These are phyloP conservation scores for Cygnus atratus DNA, from an alignment of 2,113 vertebrate genomes.

Conservation along the genomic window DNA sequence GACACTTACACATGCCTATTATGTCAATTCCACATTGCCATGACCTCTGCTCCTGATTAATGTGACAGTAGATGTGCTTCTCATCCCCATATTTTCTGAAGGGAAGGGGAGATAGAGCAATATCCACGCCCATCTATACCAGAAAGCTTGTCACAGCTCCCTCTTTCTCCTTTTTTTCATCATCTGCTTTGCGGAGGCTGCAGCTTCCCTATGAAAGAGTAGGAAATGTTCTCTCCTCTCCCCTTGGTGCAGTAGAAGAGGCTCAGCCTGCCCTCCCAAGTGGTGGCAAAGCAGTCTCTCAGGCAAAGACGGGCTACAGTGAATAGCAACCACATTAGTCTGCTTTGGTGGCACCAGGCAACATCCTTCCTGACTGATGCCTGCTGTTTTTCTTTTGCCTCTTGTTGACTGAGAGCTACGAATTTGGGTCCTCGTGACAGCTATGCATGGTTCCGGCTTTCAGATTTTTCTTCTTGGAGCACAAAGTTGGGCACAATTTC, in stretches of 20 bases:
- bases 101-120: background rate
- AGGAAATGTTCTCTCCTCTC: too few relatives aligned
- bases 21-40: background rate
- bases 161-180: background rate
- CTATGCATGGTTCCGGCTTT: background rate
- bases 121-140: background rate
- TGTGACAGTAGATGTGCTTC: background rate
- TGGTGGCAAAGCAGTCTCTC: background rate
- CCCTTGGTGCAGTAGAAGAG: too few relatives aligned
- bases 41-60: conserved; percentile 7
- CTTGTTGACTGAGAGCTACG: background rate
- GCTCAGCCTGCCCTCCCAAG: background rate
- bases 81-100: background rate
- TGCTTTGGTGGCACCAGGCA: background rate
- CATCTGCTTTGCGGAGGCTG: background rate
- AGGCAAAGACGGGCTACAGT: too few relatives aligned
- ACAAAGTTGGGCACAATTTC: background rate
- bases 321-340: background rate
- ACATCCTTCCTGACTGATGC: background rate
- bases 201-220: background rate
- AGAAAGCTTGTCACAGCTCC: background rate
- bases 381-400: background rate
- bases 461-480: background rate
- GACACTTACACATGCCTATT: background rate
- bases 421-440: background rate